phyloP scores from a whole-genome alignment of 2,113 vertebrate species.

The Ellobius talpinus region DNA sequence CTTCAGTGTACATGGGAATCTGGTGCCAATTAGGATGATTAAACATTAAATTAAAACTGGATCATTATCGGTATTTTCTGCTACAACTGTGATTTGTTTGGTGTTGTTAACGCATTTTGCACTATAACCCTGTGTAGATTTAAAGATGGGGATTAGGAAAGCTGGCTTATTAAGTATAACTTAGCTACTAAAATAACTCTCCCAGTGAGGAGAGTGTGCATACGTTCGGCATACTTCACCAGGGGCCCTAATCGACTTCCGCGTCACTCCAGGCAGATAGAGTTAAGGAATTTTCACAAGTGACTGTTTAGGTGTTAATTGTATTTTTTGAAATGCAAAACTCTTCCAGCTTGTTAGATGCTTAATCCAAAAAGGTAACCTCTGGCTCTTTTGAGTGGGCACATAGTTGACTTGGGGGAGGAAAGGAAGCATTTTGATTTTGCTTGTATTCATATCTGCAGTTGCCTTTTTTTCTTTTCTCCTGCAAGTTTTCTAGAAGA shows the following conservation, averaged over 20 bases:
- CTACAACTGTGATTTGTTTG: constrained; percentile 56
- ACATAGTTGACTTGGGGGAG: constrained; percentile 62
- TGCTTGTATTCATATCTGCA: constrained; percentile 79
- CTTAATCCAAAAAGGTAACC: constrained; percentile 80
- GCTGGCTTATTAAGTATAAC: constrained; percentile 78
- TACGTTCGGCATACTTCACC: constrained; percentile 57
- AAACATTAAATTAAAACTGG: constrained; percentile 85
- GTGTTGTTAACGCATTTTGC: constrained; percentile 63
- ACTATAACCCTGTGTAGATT: constrained; percentile 65
- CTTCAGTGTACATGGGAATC: constrained; percentile 76
- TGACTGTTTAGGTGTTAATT: constrained; percentile 69
- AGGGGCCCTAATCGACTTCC: constrained; percentile 50
- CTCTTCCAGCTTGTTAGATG: constrained; percentile 40
- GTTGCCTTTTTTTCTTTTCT: constrained; percentile 70
- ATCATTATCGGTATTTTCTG: constrained; percentile 77
- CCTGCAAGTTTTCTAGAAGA: constrained; percentile 82
- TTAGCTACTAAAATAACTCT: constrained; percentile 69
- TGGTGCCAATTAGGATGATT: constrained; percentile 75
- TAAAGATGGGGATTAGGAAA: constrained; percentile 72
- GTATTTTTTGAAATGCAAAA: constrained; percentile 64
- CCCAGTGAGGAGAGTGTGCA: constrained; percentile 60
- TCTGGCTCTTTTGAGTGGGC: constrained; percentile 71
- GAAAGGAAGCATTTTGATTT: constrained; percentile 74
- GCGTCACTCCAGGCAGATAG: constrained; percentile 62
- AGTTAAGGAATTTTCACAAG: constrained; percentile 75